These are phyloP conservation scores for Ciconia boyciana DNA, from an alignment of 2,113 vertebrate species.

Conservation along the genomic window DNA sequence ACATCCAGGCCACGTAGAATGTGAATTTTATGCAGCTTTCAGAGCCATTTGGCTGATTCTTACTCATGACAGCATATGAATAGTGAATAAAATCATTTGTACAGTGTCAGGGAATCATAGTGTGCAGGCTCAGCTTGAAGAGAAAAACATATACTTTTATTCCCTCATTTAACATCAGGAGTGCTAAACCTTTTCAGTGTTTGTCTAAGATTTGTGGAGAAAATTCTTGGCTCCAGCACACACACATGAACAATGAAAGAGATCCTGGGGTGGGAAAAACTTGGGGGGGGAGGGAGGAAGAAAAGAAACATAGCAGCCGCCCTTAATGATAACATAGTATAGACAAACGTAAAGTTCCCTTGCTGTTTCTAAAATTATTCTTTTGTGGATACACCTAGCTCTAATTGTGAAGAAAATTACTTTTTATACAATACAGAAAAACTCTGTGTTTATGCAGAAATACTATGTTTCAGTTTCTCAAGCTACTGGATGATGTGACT, in stretches of 20 bases:
- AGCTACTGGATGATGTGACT: neutral
- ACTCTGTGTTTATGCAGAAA: neutral
- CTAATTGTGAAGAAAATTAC: conserved; percentile 41
- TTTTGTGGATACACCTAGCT: neutral
- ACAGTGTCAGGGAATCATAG: neutral
- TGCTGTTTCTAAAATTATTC: conserved; percentile 15
- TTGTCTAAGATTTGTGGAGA: neutral
- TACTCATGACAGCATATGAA: neutral
- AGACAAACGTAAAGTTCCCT: neutral
- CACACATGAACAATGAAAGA: neutral
- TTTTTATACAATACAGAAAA: neutral
- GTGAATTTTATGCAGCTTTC: conserved; percentile 11
- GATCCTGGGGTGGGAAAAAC: neutral
- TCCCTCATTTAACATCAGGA: neutral
- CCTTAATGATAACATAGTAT: neutral
- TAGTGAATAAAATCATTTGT: neutral
- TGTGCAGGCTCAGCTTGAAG: neutral
- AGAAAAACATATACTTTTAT: neutral
- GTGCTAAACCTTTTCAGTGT: neutral
- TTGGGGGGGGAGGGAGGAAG: neutral
- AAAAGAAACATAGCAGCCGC: neutral
- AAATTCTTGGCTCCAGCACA: neutral
- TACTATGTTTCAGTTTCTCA: neutral
- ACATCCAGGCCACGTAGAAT: neutral
- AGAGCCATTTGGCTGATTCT: conserved; percentile 23